Conservation (phyloP, 1,140 invertebrate genomes). For the Macrostomum lignano region DNA sequence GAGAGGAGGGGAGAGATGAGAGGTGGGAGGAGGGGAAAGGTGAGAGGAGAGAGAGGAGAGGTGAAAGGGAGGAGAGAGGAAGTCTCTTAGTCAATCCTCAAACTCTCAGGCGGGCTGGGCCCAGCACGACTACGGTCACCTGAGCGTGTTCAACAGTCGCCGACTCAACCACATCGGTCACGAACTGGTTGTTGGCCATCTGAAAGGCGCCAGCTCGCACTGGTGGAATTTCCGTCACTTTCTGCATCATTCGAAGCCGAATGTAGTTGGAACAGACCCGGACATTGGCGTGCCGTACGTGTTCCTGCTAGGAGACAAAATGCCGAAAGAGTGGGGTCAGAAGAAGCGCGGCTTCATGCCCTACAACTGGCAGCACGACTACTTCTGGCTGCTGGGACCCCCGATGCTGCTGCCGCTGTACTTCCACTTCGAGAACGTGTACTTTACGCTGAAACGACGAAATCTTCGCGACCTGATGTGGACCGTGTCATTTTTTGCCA, state of each 20-base stretch:
- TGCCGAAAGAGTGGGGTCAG: constrained; percentile 10
- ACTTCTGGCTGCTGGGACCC: constrained; percentile 10
- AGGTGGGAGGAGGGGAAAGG: no score
- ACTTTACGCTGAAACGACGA: constrained; percentile 19
- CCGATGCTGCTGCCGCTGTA: constrained; percentile 20
- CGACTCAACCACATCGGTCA: constrained; percentile 18
- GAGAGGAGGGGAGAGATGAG: no score
- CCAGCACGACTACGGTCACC: constrained; percentile 27
- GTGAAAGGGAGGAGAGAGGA: no score
- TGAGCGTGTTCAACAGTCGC: constrained; percentile 19
- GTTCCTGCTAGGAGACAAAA: constrained; percentile 17
- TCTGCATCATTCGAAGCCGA: constrained; percentile 27
- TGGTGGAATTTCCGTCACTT: constrained; percentile 28
- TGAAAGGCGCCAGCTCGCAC: constrained; percentile 21
- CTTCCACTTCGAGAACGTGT: constrained; percentile 19
- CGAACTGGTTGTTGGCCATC: constrained; percentile 16
- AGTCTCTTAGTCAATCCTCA: no score
- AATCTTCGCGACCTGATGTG: constrained; percentile 18
- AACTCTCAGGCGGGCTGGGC: constrained; percentile 24
- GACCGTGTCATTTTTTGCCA: constrained; percentile 14
- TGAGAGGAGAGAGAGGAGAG: no score
- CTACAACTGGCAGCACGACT: constrained; percentile 11
- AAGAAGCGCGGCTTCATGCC: constrained; percentile 10
- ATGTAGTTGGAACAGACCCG: constrained; percentile 21
- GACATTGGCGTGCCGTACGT: constrained; percentile 18